Conservation (phyloP, 2,113 vertebrate genomes). For the Eurypyga helias region DNA sequence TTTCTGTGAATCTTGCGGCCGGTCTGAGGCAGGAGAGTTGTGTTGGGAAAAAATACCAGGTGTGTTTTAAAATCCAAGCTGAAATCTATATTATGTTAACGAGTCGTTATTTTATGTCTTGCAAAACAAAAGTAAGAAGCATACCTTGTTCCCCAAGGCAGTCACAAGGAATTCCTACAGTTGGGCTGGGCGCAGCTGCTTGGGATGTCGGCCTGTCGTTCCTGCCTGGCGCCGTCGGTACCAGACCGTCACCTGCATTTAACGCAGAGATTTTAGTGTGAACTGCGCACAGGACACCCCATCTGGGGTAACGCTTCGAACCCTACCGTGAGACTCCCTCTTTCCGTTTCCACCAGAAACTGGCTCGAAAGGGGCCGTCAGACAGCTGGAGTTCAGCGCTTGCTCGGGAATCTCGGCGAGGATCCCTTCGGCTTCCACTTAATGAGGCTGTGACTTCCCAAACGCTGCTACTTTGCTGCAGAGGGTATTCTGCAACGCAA, state of each 20-base stretch:
- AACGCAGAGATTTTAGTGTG: not conserved
- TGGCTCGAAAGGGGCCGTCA: not conserved
- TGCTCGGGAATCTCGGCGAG: not conserved
- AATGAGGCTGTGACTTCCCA: not conserved
- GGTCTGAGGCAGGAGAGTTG: not conserved
- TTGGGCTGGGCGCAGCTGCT: not conserved
- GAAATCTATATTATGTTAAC: not conserved
- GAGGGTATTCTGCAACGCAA: slow-evolving; percentile 30
- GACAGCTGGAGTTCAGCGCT: not conserved
- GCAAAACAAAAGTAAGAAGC: not conserved
- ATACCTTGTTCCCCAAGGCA: not conserved
- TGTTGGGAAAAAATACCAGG: not conserved
- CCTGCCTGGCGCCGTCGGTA: no score
- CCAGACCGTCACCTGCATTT: not conserved
- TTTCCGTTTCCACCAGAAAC: not conserved
- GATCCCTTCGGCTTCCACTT: not conserved
- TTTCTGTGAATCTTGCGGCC: not conserved
- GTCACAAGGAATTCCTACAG: not conserved
- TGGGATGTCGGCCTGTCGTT: not conserved
- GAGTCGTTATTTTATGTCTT: not conserved
- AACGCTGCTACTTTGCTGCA: not conserved
- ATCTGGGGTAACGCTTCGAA: not conserved
- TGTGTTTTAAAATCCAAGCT: not conserved
- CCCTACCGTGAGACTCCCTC: not conserved
- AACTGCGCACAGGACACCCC: not conserved